Conservation (phyloP, 2,888 invertebrate genomes). For the Pteria penguin region DNA sequence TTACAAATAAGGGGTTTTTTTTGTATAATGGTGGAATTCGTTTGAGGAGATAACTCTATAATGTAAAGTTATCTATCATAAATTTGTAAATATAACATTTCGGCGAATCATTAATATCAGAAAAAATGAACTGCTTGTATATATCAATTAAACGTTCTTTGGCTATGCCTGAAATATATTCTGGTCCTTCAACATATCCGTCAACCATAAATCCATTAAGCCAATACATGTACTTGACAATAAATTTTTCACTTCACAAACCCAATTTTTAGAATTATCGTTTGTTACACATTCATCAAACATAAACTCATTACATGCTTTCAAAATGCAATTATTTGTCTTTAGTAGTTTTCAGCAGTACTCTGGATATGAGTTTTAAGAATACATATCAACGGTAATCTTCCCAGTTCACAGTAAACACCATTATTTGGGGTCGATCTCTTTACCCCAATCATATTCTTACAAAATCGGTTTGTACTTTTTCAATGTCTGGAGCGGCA, state of each 20-base stretch:
- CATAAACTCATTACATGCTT: neutral
- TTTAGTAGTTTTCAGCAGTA: neutral
- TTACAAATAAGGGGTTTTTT: neutral
- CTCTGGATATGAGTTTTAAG: neutral
- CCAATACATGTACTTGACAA: too few species aligned
- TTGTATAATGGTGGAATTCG: neutral
- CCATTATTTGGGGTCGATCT: neutral
- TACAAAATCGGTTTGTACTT: neutral
- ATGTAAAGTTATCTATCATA: neutral
- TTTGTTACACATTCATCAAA: neutral
- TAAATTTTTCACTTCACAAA: neutral
- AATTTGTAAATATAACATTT: neutral
- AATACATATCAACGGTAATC: neutral
- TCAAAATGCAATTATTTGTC: slow-evolving; percentile 3
- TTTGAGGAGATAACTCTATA: neutral
- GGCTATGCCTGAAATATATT: too few species aligned
- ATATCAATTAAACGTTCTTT: too few species aligned
- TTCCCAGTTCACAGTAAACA: neutral
- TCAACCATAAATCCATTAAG: neutral
- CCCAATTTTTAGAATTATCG: slow-evolving; percentile 3
- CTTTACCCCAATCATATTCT: too few species aligned
- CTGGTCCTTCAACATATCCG: neutral
- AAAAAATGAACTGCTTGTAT: too few species aligned
- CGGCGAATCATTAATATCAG: neutral
- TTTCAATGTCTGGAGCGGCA: neutral